A percentile compares a stretch with the other conserved stretches of the same genome.
Conservation (phyloP, 2,797 vertebrate species). For the Apogon hyalosoma region DNA sequence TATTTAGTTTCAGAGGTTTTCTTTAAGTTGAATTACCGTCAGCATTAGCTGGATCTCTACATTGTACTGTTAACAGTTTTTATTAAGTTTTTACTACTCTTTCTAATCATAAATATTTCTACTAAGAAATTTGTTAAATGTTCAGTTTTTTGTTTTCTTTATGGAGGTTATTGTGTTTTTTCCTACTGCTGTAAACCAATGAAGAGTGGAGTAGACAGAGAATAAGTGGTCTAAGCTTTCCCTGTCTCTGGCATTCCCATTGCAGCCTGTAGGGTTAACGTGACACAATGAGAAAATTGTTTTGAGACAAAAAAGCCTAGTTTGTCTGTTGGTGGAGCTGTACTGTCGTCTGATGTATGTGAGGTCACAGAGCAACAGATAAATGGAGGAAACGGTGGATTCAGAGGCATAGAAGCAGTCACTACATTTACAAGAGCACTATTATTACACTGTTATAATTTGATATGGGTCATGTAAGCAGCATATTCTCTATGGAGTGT, state of each 20-base stretch:
- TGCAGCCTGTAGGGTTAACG: constrained; percentile 52
- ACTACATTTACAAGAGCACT: no score
- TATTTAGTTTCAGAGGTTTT: no score
- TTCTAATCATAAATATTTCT: no score
- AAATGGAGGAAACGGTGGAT: constrained; percentile 9
- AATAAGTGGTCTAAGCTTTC: constrained; percentile 29
- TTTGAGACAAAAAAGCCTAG: constrained; percentile 67
- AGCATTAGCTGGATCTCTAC: no score
- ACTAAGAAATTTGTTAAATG: background rate
- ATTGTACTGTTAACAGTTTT: no score
- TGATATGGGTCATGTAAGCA: no score
- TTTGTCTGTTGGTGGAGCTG: constrained; percentile 62
- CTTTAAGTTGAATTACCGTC: background rate
- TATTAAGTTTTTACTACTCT: no score
- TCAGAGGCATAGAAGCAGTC: background rate
- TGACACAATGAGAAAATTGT: constrained; percentile 81
- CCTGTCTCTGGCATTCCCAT: constrained; percentile 40
- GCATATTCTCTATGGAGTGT: no score
- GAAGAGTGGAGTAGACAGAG: constrained; percentile 17
- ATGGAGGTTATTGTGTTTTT: background rate
- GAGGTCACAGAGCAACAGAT: constrained; percentile 58
- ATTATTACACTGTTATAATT: no score
- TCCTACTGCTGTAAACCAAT: constrained; percentile 24
- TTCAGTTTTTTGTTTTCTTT: background rate
- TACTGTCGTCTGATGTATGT: constrained; percentile 53